These are phyloP conservation scores for Conus betulinus DNA, from an alignment of 1,140 invertebrate genomes.

Conservation along the genomic window DNA sequence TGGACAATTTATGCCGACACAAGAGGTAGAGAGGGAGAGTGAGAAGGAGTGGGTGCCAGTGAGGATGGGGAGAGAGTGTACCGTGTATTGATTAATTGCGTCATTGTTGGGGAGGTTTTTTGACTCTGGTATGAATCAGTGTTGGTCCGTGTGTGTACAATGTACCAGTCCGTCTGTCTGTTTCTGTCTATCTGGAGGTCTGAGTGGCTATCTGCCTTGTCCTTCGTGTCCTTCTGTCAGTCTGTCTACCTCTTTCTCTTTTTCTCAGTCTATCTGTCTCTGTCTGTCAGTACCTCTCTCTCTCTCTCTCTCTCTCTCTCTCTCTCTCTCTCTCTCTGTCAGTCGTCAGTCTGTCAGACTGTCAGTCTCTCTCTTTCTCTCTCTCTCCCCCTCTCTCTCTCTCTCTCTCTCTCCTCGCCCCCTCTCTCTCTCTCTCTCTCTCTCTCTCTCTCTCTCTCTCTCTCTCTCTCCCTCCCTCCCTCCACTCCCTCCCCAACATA, in stretches of 20 bases:
- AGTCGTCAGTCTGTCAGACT: no score
- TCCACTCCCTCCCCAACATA: not conserved
- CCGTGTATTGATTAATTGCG: no score
- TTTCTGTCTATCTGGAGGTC: not conserved
- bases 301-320: constrained; percentile 5
- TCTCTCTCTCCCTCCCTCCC: not conserved
- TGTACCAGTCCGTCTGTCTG: not conserved
- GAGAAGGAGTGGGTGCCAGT: no score
- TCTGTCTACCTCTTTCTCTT: not conserved
- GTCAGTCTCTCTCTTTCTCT: not conserved
- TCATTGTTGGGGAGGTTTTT: no score
- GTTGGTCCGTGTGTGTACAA: no score
- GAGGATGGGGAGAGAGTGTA: no score
- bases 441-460: not conserved
- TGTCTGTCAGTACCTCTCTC: not conserved
- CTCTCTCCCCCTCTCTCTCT: not conserved
- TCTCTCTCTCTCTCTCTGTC: not conserved
- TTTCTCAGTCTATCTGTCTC: not conserved
- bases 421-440: not conserved
- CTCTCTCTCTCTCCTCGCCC: not conserved
- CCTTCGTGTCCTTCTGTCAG: not conserved
- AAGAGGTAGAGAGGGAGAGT: no score
- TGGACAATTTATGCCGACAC: no score
- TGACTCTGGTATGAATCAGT: no score
- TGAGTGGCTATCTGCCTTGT: not conserved